These are phyloP conservation scores for Diplolepis rosae DNA, from an alignment of 2,888 invertebrate genomes.

Conservation along the genomic window DNA sequence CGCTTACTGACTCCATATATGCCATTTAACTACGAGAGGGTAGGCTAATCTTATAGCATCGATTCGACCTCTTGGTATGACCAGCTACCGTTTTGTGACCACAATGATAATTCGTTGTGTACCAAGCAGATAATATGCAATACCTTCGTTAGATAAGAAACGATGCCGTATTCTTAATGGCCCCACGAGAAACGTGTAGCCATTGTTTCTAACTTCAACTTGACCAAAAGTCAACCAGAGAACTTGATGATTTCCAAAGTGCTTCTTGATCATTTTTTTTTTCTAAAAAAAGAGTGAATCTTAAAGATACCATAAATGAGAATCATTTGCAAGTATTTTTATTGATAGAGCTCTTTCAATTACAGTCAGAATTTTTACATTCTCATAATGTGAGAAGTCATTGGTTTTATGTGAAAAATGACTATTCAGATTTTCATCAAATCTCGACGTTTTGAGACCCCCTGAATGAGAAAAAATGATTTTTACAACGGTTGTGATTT, in stretches of 20 bases:
- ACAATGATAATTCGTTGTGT: constrained; percentile 19
- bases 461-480: no score
- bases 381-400: no score
- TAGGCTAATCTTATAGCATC: constrained; percentile 17
- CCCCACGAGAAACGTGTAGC: constrained; percentile 14
- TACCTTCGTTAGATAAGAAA: constrained; percentile 6
- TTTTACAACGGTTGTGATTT: no score
- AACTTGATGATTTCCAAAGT: background rate
- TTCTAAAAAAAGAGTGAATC: no score
- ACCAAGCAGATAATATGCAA: constrained; percentile 21
- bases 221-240: background rate
- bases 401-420: no score
- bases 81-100: constrained; percentile 22
- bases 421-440: no score
- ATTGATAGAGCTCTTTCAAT: no score
- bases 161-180: constrained; percentile 29
- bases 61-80: constrained; percentile 14
- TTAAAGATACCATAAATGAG: no score
- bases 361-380: no score
- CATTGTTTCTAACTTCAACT: constrained; percentile 27
- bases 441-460: no score
- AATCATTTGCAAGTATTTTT: no score
- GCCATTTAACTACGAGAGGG: constrained; percentile 15
- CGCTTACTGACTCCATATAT: constrained; percentile 7
- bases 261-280: no score